Conservation (phyloP, 2,888 invertebrate species). For the Tortricodes alternella region DNA sequence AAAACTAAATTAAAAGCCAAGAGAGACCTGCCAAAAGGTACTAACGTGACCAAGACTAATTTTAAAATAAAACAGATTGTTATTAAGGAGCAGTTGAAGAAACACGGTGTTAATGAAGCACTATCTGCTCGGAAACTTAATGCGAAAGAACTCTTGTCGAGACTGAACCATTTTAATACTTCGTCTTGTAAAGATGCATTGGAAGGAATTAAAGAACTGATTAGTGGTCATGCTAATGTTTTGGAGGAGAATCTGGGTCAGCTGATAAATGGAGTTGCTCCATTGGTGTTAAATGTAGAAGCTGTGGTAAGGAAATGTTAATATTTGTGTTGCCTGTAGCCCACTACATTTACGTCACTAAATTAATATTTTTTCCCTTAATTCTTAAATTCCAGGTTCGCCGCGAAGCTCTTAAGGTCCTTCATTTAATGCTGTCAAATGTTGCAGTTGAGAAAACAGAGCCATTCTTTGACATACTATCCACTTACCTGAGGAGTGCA, state of each 20-base stretch:
- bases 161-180: constrained; percentile 89
- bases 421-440: constrained; percentile 75
- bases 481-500: constrained; percentile 91
- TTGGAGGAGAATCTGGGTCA: constrained; percentile 84
- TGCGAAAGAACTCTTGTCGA: constrained; percentile 86
- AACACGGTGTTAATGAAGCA: constrained; percentile 78
- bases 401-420: constrained; percentile 80
- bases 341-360: too few species aligned
- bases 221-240: constrained; percentile 54
- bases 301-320: constrained; percentile 70
- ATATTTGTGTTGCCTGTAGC: background rate
- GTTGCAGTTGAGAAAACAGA: constrained; percentile 74
- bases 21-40: constrained; percentile 91
- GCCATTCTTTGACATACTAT: constrained; percentile 90
- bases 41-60: constrained; percentile 93
- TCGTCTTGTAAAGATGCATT: constrained; percentile 86
- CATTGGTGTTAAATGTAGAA: constrained; percentile 88
- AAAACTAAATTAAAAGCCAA: constrained; percentile 93
- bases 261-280: constrained; percentile 86
- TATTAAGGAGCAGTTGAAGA: constrained; percentile 88
- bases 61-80: constrained; percentile 95
- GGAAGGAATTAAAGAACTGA: constrained; percentile 83
- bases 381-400: constrained; percentile 82
- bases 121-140: constrained; percentile 87
- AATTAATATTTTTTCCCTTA: too few species aligned